Percentiles rank a stretch among this genome's conserved stretches.
These are phyloP conservation scores for Mormyrus hasselquistii DNA, from an alignment of 2,797 vertebrate genomes.

Conservation along the genomic window DNA sequence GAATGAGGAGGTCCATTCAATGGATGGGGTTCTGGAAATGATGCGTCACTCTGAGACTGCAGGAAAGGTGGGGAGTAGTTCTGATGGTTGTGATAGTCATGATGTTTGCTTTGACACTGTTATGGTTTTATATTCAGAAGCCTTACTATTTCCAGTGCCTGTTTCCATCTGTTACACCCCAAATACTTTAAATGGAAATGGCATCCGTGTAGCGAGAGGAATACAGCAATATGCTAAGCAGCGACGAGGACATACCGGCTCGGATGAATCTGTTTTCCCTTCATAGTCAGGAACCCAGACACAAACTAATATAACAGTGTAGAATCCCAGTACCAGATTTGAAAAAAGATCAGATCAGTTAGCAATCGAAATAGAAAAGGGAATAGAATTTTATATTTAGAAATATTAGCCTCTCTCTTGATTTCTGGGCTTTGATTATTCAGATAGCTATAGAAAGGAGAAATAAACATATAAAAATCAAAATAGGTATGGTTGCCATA, in stretches of 20 bases:
- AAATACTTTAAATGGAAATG: conserved; percentile 5
- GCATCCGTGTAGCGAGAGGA: neutral
- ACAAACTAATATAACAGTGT: neutral
- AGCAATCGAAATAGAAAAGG: neutral
- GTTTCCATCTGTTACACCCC: neutral
- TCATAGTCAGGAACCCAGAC: neutral
- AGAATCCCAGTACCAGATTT: neutral
- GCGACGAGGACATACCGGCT: neutral
- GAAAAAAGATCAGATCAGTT: neutral
- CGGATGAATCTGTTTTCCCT: neutral
- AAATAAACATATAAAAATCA: neutral
- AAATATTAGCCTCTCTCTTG: neutral
- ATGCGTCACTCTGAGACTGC: conserved; percentile 51
- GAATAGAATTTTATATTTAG: neutral
- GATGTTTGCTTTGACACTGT: neutral
- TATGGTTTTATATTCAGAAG: neutral
- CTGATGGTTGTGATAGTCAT: neutral
- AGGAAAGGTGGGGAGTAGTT: conserved; percentile 46
- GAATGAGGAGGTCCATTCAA: conserved; percentile 52
- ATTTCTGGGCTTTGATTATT: neutral
- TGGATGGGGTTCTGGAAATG: conserved; percentile 56
- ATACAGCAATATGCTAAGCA: neutral
- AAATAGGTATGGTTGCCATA: neutral
- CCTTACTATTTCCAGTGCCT: neutral
- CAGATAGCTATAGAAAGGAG: neutral